Evolutionary conservation across 2,888 invertebrate genomes (phyloP).

Genomic region (Neoitamus cyanurus): DNA sequence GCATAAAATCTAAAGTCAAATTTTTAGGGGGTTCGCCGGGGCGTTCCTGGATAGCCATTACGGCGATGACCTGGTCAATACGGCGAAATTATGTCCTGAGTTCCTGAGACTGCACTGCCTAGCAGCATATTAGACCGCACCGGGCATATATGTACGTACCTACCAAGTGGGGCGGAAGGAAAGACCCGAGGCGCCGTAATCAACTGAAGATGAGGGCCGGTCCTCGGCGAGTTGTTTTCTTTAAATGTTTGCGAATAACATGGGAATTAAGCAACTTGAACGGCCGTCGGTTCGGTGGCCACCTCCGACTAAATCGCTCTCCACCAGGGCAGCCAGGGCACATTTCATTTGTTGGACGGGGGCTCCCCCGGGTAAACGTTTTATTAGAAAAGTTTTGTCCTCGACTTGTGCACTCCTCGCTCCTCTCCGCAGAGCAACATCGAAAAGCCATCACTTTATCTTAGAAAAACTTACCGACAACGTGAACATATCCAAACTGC

Average conservation of each 20-base stretch:
- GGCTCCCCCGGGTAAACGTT: conserved; percentile 53
- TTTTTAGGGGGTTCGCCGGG: not conserved
- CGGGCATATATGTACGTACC: no score
- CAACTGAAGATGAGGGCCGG: conserved; percentile 4
- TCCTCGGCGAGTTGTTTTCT: conserved; percentile 23
- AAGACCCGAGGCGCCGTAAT: conserved; percentile 31
- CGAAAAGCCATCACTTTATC: conserved; percentile 24
- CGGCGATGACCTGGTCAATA: conserved; percentile 17
- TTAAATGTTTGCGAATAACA: conserved; percentile 40
- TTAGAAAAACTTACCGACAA: conserved; percentile 77
- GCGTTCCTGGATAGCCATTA: not conserved
- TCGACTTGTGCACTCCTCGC: conserved; percentile 46
- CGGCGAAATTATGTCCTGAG: not conserved
- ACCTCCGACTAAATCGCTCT: not conserved
- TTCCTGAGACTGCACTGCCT: not conserved
- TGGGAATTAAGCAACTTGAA: conserved; percentile 27
- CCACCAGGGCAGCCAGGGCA: not conserved
- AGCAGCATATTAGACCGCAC: not conserved
- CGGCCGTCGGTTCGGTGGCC: conserved; percentile 7
- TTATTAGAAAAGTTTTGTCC: conserved; percentile 54
- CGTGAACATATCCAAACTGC: conserved; percentile 90
- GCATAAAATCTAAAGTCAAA: conserved; percentile 31
- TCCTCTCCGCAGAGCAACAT: not conserved
- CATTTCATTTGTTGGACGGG: not conserved
- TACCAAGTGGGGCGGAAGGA: not conserved